phyloP scores from a whole-genome alignment of 2,888 invertebrate species.

The Gandaritis pyraliata region DNA sequence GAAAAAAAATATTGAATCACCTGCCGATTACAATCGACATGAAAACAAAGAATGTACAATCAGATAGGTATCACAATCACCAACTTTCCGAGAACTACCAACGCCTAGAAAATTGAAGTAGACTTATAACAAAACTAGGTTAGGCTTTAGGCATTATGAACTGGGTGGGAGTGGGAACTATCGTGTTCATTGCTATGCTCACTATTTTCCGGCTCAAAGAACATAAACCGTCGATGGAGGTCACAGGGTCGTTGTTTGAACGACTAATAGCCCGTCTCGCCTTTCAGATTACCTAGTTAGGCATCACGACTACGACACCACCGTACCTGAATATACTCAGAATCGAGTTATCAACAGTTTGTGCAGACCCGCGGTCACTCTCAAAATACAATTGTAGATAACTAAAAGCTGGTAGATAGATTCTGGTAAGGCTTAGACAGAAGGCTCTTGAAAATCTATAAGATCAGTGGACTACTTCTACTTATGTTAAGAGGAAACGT shows the following conservation, averaged over 20 bases:
- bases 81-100: background rate
- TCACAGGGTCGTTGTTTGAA: conserved; percentile 47
- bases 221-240: conserved; percentile 42
- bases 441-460: too few relatives aligned
- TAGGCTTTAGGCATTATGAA: too few relatives aligned
- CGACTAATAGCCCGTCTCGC: conserved; percentile 44
- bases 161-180: background rate
- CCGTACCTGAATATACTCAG: background rate
- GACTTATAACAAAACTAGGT: too few relatives aligned
- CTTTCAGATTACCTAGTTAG: conserved; percentile 48
- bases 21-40: background rate
- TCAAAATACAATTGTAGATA: too few relatives aligned
- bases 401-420: too few relatives aligned
- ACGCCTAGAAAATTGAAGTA: too few relatives aligned
- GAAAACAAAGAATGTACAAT: background rate
- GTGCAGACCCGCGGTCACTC: too few relatives aligned
- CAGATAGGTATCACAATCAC: conserved; percentile 1
- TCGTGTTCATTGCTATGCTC: conserved; percentile 4
- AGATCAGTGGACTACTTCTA: too few relatives aligned
- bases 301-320: conserved; percentile 34
- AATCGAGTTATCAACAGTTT: too few relatives aligned
- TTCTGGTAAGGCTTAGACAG: too few relatives aligned
- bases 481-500: too few relatives aligned
- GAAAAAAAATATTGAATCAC: too few relatives aligned
- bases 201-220: conserved; percentile 41